Base-by-base conservation (phyloP, 2,888 invertebrate species). In the Elmis aenea region DNA sequence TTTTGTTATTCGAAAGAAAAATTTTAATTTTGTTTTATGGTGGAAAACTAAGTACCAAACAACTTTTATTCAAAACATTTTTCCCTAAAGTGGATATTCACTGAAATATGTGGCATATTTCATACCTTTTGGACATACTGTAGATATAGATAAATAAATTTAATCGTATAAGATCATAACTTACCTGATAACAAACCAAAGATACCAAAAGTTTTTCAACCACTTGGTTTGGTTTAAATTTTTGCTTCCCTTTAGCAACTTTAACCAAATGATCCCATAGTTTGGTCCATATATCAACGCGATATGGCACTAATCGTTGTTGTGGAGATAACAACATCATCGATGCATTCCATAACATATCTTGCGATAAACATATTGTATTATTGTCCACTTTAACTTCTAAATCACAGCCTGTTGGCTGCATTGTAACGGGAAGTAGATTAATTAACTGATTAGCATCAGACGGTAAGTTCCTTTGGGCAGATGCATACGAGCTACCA, bases 301-400 rank as follows among this genome's bases (percentile, higher is more conserved):
- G 74, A 65, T 86, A 88, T 37, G 87, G 87, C n/a, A 83, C 77
- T 26, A 90, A 75, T 43, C 90, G 75, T 66, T 90, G 89, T 36
- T 87, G 81, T 1, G 89, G 88, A 2, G 89, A 85, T 32, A 90
- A 68, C 28, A 91, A 71, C 79, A 88, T 88, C 66, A 85, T 87
- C 13, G 83, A 77, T 6, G 86, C 84, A 59, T 85, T 86, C 81
- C 85, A 86, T 30, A 89, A 69, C 48, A 79, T 77, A 66, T 87
- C 86, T 52, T 83, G 83, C 5, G 80, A 80, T 46, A 85, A 70
- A 2, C 79, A 79, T 26, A 86, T 77, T 42, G 69, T 74, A 39
- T 56, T 52, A 26, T 56, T 51, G 29, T 67, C 65, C 38, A 82
- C 77, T 69, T 77, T 77, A 3, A 80, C 75, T 51, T 82, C 81